phyloP scores from a whole-genome alignment of 2,888 invertebrate genomes.

The Meta bourneti region DNA sequence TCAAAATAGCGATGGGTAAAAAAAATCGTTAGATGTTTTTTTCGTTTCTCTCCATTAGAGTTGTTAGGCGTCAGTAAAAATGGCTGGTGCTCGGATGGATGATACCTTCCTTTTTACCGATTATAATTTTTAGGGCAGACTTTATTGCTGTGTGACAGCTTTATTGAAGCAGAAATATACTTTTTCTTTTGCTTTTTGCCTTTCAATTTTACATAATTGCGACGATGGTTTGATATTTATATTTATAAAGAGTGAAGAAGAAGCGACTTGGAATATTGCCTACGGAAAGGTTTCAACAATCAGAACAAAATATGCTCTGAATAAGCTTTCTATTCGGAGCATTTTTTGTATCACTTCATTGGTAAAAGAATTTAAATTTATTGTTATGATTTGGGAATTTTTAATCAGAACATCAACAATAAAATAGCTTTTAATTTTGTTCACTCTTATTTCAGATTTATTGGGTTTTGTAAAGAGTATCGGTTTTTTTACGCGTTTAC shows the following conservation, averaged over 20 bases:
- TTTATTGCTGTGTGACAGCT: neutral
- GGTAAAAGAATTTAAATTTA: neutral
- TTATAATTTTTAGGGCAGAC: neutral
- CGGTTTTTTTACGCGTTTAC: too few species aligned
- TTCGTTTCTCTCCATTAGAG: conserved; percentile 6
- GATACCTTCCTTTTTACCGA: neutral
- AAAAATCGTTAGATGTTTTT: neutral
- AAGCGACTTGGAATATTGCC: too few species aligned
- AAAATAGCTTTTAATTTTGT: too few species aligned
- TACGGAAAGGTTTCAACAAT: too few species aligned
- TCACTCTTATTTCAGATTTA: too few species aligned
- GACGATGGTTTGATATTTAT: neutral
- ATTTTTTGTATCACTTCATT: neutral
- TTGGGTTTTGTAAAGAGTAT: too few species aligned
- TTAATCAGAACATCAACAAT: too few species aligned
- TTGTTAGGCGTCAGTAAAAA: conserved; percentile 8
- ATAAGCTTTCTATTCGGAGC: too few species aligned
- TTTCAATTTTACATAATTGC: neutral
- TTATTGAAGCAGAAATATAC: neutral
- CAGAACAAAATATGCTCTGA: too few species aligned
- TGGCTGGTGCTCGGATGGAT: neutral
- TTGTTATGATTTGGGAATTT: neutral
- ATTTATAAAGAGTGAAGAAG: neutral
- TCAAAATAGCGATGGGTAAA: neutral
- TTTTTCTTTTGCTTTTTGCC: neutral